Evolutionary conservation across 2,113 vertebrate genomes (phyloP).

Genomic region (rat (Rattus norvegicus)): DNA sequence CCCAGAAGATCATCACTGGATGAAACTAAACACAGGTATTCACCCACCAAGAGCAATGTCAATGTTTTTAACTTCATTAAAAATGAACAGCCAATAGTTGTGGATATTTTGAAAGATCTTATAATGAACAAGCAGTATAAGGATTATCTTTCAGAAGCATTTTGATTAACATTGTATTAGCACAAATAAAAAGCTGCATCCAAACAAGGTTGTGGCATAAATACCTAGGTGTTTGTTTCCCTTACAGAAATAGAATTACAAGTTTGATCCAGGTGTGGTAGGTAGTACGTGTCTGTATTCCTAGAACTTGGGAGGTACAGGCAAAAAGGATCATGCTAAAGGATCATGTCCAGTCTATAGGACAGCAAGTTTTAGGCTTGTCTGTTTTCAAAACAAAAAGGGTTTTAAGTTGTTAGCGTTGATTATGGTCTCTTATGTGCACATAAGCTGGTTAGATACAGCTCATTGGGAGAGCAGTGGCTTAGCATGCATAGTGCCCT

Average conservation of each 20-base stretch:
- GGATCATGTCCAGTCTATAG: neutral
- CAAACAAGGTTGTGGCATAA: neutral
- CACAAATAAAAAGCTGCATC: neutral
- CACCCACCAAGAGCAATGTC: slow-evolving; percentile 80
- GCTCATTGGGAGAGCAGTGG: neutral
- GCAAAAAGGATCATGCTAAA: neutral
- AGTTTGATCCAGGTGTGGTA: neutral
- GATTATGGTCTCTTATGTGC: neutral
- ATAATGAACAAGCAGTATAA: slow-evolving; percentile 91
- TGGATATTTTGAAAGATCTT: slow-evolving; percentile 85
- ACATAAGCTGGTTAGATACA: neutral
- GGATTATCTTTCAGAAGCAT: slow-evolving; percentile 63
- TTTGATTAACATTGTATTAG: neutral
- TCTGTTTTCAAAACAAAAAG: neutral
- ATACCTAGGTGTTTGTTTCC: neutral
- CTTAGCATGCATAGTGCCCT: too few relatives aligned
- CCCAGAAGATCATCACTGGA: slow-evolving; percentile 77
- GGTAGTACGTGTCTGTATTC: too few relatives aligned
- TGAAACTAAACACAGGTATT: slow-evolving; percentile 82
- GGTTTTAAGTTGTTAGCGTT: neutral
- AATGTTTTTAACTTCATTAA: slow-evolving; percentile 86
- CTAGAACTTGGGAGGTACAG: neutral
- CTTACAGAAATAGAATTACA: neutral
- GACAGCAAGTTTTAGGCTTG: neutral
- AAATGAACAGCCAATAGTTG: slow-evolving; percentile 82